Percentiles rank a stretch among this genome's conserved stretches.
Evolutionary conservation across 2,113 vertebrate species (phyloP).

Genomic region (Ctenomys sociabilis): DNA sequence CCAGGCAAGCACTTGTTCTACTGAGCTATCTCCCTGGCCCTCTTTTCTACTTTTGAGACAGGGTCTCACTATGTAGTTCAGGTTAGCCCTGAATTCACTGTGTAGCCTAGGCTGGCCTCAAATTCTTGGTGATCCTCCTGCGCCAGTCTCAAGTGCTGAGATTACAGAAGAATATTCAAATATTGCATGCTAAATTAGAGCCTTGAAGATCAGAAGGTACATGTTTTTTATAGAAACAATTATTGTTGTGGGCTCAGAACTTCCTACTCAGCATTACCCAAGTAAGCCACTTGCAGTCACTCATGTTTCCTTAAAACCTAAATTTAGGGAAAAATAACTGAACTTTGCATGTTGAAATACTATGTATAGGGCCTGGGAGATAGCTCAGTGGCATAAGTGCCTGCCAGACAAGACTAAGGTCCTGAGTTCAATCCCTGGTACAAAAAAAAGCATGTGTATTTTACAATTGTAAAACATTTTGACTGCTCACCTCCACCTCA

Average conservation of each 20-base stretch:
- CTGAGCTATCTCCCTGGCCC: too few relatives aligned
- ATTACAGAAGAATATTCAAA: constrained; percentile 15
- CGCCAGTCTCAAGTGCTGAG: too few relatives aligned
- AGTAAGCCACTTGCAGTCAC: not conserved
- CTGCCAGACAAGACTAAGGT: too few relatives aligned
- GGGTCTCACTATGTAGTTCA: not conserved
- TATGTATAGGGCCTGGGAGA: not conserved
- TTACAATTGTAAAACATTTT: not conserved
- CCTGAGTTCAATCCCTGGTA: too few relatives aligned
- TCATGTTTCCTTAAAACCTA: not conserved
- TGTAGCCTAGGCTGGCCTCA: too few relatives aligned
- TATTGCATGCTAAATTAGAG: constrained; percentile 25
- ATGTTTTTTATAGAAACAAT: not conserved
- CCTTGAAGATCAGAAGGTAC: not conserved
- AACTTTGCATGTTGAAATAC: not conserved
- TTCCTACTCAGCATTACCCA: not conserved
- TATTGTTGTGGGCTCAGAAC: constrained; percentile 33
- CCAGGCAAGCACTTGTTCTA: too few relatives aligned
- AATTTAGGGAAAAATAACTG: not conserved
- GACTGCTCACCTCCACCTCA: not conserved
- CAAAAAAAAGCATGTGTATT: not conserved
- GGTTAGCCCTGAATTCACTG: too few relatives aligned
- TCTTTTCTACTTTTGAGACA: not conserved
- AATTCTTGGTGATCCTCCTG: too few relatives aligned
- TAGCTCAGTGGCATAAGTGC: too few relatives aligned